Base-by-base conservation (phyloP, 35 echinoderm and acorn worm genomes). In the Amphiura filiformis region DNA sequence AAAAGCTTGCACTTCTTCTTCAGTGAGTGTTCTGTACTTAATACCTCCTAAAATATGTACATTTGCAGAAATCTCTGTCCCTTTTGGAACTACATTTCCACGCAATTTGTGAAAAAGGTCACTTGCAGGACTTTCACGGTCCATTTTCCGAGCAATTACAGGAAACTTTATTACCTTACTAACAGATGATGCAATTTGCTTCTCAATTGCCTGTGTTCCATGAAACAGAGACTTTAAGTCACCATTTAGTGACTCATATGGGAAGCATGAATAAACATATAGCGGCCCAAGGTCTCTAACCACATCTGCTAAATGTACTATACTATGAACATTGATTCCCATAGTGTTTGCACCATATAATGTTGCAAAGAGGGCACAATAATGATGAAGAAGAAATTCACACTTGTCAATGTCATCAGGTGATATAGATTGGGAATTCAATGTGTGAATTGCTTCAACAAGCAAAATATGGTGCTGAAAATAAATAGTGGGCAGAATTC, bases 281-380 rank as follows among this genome's bases (percentile, higher is more conserved):
- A 70, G 26, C 2, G 61, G 61, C 1, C 61, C 61, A 70, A 70
- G 61, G 26, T 70, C 61, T 70, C 61, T 70, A n/a, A 70, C 61
- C 9, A 70, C 61, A 70, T 70, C 61, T 13, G 61, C 3, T 30
- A 70, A 30, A n/a, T 70, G 61, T n/a, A 70, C 28, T 11, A 70
- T 70, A n/a, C 61, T 70, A n/a, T 70, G 61, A 70, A 70, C 61
- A n/a, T 70, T 70, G 7, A 70, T 70, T n/a, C 61, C 61, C 61
- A 70, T 70, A 23, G 9, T 70, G 26, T n/a, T 70, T 70, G 26
- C 2, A 70, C 61, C 61, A 70, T 70, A 70, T n/a, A 70, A 70
- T 15, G 11, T 70, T 26, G 61, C 15, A 70, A 18, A 70, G 7
- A 70, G 2, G 26, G 11, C 9, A 70, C 61, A 70, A n/a, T 70